These are phyloP conservation scores for Puffinus mauretanicus DNA, from an alignment of 2,113 vertebrate genomes.

Conservation along the genomic window DNA sequence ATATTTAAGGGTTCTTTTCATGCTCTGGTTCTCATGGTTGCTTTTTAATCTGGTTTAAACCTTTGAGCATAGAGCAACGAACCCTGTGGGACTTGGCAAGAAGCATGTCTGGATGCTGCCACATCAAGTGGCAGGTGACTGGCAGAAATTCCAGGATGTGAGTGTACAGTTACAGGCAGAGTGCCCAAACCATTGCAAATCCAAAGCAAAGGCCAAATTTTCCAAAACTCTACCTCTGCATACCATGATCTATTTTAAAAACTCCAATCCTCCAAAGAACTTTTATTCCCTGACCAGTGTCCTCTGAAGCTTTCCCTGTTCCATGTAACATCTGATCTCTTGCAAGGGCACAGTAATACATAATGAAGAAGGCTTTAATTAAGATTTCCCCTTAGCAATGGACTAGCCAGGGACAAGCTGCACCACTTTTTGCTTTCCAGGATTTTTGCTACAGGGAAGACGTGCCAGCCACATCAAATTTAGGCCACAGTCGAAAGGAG, in stretches of 20 bases:
- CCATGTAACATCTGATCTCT: background rate
- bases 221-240: background rate
- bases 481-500: background rate
- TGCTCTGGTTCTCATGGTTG: background rate
- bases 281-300: background rate
- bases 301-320: background rate
- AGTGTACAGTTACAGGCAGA: background rate
- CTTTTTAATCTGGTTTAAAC: constrained; percentile 14
- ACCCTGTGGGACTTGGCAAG: background rate
- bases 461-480: background rate
- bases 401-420: background rate
- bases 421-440: background rate
- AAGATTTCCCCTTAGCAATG: background rate
- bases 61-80: background rate
- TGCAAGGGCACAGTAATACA: background rate
- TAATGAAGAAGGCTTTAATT: background rate
- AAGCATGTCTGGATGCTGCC: background rate
- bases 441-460: background rate
- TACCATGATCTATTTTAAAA: background rate
- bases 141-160: background rate
- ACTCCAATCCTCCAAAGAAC: background rate
- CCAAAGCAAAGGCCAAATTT: background rate
- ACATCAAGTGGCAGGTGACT: background rate
- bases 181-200: background rate
- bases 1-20: background rate